Conservation (phyloP, 2,888 invertebrate species). For the Branchellion lobata region DNA sequence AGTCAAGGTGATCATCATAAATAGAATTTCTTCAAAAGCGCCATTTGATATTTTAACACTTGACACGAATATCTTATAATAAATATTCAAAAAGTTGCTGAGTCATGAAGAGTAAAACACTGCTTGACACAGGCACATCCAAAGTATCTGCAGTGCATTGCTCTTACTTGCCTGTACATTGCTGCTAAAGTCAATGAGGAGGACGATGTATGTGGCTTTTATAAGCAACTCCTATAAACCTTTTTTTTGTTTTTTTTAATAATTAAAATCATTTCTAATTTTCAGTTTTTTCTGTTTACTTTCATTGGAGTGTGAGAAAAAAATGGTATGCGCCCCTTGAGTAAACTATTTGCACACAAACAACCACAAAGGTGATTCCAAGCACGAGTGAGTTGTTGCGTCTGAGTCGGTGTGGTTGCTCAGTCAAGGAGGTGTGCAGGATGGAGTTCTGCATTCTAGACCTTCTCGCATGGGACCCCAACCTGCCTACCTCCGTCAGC, state of each 20-base stretch:
- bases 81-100: no score
- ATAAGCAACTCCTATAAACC: background rate
- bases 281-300: no score
- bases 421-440: slow-evolving; percentile 78
- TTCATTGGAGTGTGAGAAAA: no score
- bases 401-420: slow-evolving; percentile 73
- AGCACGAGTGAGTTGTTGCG: slow-evolving; percentile 60
- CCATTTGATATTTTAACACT: background rate
- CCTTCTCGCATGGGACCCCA: slow-evolving; percentile 66
- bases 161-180: slow-evolving; percentile 80
- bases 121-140: slow-evolving; percentile 56
- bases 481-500: slow-evolving; percentile 52
- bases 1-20: slow-evolving; percentile 58
- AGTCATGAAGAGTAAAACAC: background rate
- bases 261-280: no score
- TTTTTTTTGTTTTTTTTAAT: background rate
- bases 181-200: slow-evolving; percentile 68
- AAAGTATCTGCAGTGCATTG: slow-evolving; percentile 83
- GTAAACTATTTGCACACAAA: no score
- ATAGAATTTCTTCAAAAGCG: background rate
- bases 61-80: background rate
- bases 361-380: slow-evolving; percentile 59
- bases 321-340: no score
- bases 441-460: slow-evolving; percentile 80
- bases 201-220: slow-evolving; percentile 62